These are phyloP conservation scores for Anoplius nigerrimus DNA, from an alignment of 2,888 invertebrate species.

Conservation along the genomic window DNA sequence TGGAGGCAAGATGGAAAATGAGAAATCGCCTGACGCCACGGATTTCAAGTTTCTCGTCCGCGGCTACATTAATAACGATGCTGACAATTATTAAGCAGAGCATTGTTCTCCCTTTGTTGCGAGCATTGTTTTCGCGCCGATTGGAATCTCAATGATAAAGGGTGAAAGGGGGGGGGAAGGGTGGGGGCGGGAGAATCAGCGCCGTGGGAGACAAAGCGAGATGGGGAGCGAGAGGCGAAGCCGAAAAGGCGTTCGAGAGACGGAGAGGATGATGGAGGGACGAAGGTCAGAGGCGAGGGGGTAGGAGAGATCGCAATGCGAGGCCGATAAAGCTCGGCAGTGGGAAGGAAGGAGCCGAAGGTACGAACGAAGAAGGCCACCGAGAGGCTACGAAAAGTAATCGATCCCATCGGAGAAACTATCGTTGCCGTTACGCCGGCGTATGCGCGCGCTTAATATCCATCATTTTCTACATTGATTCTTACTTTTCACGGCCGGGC, in stretches of 20 bases:
- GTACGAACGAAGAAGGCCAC: not conserved
- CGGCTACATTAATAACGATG: constrained; percentile 52
- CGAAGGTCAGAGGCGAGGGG: not conserved
- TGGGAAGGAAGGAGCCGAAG: not conserved
- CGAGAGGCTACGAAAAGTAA: constrained; percentile 28
- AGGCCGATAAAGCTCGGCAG: not conserved
- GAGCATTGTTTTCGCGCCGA: constrained; percentile 44
- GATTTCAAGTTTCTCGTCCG: constrained; percentile 47
- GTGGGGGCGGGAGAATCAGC: not conserved
- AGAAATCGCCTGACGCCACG: constrained; percentile 51
- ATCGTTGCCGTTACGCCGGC: constrained; percentile 29
- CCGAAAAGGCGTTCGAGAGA: not conserved
- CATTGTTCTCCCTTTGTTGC: constrained; percentile 49
- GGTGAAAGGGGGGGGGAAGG: not conserved
- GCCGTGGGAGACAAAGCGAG: not conserved
- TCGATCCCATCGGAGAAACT: constrained; percentile 31
- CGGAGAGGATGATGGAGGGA: too few relatives aligned
- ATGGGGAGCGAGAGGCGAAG: not conserved
- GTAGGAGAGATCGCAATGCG: not conserved
- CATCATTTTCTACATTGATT: constrained; percentile 49
- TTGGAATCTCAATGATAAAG: constrained; percentile 32
- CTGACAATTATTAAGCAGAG: constrained; percentile 53
- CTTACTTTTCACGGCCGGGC: constrained; percentile 35
- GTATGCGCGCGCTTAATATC: constrained; percentile 46
- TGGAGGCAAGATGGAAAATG: constrained; percentile 31